Evolutionary conservation across 2,888 invertebrate genomes (phyloP).

Genomic region (Xanthorhoe spadicearia): DNA sequence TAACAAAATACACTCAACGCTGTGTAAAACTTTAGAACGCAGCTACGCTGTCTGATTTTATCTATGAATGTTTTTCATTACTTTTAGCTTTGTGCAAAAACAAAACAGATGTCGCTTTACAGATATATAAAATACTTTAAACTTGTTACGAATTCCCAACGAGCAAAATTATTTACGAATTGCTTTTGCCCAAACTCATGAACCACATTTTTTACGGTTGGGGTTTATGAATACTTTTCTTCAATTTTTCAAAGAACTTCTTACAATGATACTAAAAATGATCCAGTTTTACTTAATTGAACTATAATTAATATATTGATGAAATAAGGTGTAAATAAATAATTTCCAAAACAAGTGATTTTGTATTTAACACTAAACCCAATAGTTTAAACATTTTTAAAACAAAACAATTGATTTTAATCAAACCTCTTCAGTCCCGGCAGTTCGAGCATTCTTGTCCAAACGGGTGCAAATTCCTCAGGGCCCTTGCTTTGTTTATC

Average conservation of each 20-base stretch:
- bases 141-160: background rate
- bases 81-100: background rate
- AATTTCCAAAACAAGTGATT: too few species aligned
- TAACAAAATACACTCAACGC: too few species aligned
- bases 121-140: background rate
- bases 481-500: constrained; percentile 22
- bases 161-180: background rate
- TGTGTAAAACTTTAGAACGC: too few species aligned
- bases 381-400: too few species aligned
- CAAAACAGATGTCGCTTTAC: constrained; percentile 3
- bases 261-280: background rate
- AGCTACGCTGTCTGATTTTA: background rate
- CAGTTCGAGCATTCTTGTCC: constrained; percentile 22
- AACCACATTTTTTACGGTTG: background rate
- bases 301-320: too few species aligned
- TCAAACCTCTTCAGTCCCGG: background rate
- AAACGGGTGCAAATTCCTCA: constrained; percentile 13
- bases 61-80: background rate
- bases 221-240: background rate
- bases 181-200: background rate
- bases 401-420: too few species aligned
- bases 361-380: too few species aligned
- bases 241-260: background rate
- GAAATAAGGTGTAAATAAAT: too few species aligned
- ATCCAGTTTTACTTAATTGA: background rate